phyloP scores from a whole-genome alignment of 1,140 invertebrate species.

The Reticulitermes speratus region DNA sequence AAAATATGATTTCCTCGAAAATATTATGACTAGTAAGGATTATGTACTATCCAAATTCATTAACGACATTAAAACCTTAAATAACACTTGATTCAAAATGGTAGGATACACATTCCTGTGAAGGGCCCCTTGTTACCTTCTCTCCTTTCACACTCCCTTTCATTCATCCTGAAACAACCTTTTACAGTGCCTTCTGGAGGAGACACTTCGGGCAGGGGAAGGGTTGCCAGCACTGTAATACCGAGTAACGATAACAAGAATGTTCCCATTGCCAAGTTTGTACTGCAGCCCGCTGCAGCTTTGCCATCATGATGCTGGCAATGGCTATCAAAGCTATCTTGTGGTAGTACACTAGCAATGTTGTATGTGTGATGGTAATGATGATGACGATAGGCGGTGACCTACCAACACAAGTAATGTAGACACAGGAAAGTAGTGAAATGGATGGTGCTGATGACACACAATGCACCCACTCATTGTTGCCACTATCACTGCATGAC shows the following conservation, averaged over 20 bases:
- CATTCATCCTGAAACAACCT: not conserved
- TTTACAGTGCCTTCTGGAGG: not conserved
- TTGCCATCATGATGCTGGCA: not conserved
- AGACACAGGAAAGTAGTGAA: not conserved
- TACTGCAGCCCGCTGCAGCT: conserved; percentile 8
- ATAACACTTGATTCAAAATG: not conserved
- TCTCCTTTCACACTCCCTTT: not conserved
- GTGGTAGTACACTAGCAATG: conserved; percentile 6
- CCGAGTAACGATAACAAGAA: conserved; percentile 4
- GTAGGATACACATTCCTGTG: not conserved
- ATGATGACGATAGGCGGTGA: not conserved
- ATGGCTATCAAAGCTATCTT: not conserved
- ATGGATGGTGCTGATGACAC: not conserved
- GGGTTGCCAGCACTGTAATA: conserved; percentile 3
- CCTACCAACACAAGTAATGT: conserved; percentile 18
- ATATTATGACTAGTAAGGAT: not conserved
- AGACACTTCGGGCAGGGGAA: not conserved
- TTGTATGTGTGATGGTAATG: not conserved
- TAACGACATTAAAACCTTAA: not conserved
- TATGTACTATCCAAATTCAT: not conserved
- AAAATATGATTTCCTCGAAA: not conserved
- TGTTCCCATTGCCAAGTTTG: conserved; percentile 2
- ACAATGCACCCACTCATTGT: conserved; percentile 22
- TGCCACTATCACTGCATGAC: conserved; percentile 13
- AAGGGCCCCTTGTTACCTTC: not conserved